A percentile compares a stretch with the other conserved stretches of the same genome.
These are phyloP conservation scores for Aspiorhynchus laticeps DNA, from an alignment of 2,113 vertebrate species.

Conservation along the genomic window DNA sequence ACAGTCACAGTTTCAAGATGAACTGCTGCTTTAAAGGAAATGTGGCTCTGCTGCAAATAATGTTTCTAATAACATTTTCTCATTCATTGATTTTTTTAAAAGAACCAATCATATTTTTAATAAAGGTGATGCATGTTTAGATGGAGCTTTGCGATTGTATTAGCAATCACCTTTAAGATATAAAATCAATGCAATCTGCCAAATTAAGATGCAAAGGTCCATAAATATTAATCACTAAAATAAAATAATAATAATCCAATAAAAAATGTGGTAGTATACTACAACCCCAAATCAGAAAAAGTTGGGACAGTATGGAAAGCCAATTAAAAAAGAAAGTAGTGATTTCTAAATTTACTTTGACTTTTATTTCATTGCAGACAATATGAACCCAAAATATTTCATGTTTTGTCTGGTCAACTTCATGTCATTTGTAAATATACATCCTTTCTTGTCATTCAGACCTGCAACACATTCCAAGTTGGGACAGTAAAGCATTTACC, in stretches of 20 bases:
- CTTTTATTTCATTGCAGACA: too few species aligned
- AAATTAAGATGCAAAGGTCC: not conserved
- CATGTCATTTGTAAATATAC: too few species aligned
- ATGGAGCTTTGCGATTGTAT: not conserved
- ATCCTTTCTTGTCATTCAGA: too few species aligned
- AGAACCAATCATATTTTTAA: not conserved
- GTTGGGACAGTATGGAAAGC: too few species aligned
- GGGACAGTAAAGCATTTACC: too few species aligned
- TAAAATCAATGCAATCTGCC: not conserved
- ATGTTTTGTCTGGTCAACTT: too few species aligned
- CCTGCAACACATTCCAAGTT: too few species aligned
- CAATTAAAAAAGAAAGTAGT: too few species aligned
- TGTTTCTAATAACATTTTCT: not conserved
- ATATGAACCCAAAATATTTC: too few species aligned
- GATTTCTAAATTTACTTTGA: too few species aligned
- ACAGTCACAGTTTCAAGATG: conserved; percentile 6
- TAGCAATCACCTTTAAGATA: not conserved
- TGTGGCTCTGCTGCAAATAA: not conserved
- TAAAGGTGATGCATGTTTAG: not conserved
- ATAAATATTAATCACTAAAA: not conserved
- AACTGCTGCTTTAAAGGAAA: not conserved
- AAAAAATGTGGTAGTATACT: too few species aligned
- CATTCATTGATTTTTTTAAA: not conserved
- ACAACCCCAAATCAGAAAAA: too few species aligned
- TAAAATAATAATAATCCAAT: not conserved